phyloP scores from a whole-genome alignment of 2,888 invertebrate genomes.

The Andrena flavipes region DNA sequence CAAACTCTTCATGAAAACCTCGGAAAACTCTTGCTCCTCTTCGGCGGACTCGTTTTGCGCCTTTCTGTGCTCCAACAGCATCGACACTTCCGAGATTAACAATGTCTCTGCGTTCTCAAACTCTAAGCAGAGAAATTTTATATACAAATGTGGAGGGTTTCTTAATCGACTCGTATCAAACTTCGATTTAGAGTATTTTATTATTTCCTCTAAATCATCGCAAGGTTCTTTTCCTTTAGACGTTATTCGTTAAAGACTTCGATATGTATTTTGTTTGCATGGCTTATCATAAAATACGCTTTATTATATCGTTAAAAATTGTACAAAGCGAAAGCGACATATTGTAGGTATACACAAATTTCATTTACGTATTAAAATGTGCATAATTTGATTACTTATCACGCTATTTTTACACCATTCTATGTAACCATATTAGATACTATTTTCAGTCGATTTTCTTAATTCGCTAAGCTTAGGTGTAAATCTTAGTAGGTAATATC shows the following conservation, averaged over 20 bases:
- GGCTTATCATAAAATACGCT: conserved; percentile 15
- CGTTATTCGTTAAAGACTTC: not conserved
- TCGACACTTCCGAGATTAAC: conserved; percentile 97
- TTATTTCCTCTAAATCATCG: not conserved
- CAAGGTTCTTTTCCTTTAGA: not conserved
- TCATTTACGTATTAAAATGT: not conserved
- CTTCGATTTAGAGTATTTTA: not conserved
- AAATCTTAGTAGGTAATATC: conserved; percentile 53
- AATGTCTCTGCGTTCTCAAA: conserved; percentile 99
- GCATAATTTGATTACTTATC: conserved; percentile 8
- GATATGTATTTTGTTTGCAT: conserved; percentile 14
- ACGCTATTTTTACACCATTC: conserved; percentile 3
- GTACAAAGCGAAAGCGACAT: conserved; percentile 40
- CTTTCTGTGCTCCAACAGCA: conserved; percentile 98
- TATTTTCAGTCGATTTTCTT: conserved; percentile 27
- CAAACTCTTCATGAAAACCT: conserved; percentile 98
- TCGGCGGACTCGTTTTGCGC: conserved; percentile 99
- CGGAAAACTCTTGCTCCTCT: conserved; percentile 99
- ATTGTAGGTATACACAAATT: conserved; percentile 18
- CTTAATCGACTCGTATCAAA: not conserved
- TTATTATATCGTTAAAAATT: conserved; percentile 16
- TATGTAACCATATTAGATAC: conserved; percentile 16
- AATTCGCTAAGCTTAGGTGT: not conserved
- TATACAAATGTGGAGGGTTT: conserved; percentile 59
- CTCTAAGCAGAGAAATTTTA: conserved; percentile 87